Base-by-base conservation (phyloP, 1,140 invertebrate genomes). In the Calephelis nemesis region DNA sequence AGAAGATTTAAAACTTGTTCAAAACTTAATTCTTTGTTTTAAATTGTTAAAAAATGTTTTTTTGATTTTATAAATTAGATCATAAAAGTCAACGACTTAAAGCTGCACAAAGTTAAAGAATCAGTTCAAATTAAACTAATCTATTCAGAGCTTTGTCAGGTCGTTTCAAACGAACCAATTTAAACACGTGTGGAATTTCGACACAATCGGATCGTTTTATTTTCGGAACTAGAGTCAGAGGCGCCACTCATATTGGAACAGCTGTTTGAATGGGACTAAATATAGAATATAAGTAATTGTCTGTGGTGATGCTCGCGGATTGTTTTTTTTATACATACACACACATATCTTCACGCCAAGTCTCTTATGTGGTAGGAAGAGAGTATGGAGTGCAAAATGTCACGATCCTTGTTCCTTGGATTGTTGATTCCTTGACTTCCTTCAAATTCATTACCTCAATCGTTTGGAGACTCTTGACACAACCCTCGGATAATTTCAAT, bases 111-210 rank as follows among this genome's bases (percentile, higher is more conserved):
- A 54, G 7, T 19, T 39, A 39, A 58, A 39, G 19, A 58, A 39
- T 58, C 54, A 58, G 54, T 58, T 58, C 54, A 58, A 58, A 58
- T 58, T 58, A 30, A 58, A 58, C 54, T 15, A 10, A 58, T 58
- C 54, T 58, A 58, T 58, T 58, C 54, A 19, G 9, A 7, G 54
- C 54, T 58, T 9, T 58, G 30, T 30, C 10, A 58, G 19, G 10
- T 58, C 54, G 54, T 30, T 58, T 58, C 15, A 58, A 58, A 58
- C 19, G 54, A 58, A 58, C 54, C 30, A 58, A 58, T 58, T 58
- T 58, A 58, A 9, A 19, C 54, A 39, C 54, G 54, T 58, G 54
- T 58, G 54, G 54, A 58, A 58, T 58, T 58, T 58, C 15, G 54
- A 58, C 54, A 58, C 54, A 58, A 58, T 58, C 54, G 10, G 54